phyloP scores from a whole-genome alignment of 2,113 vertebrate genomes.

The Pyrgilauda ruficollis region DNA sequence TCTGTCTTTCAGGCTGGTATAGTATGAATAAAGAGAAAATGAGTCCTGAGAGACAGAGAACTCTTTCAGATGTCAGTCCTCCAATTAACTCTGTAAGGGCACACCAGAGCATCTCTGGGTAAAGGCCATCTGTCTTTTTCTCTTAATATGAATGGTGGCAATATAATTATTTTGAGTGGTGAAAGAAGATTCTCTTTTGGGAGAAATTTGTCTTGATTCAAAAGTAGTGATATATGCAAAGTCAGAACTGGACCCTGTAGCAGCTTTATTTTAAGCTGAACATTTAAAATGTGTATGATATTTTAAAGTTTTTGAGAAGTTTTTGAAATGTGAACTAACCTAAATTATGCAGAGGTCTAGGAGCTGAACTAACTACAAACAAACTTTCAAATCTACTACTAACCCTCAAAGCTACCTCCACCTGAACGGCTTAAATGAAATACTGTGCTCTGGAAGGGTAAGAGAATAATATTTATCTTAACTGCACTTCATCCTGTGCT shows the following conservation, averaged over 20 bases:
- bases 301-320: neutral
- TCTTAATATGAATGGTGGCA: neutral
- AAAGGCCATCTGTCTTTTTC: neutral
- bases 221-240: neutral
- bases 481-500: slow-evolving; percentile 43
- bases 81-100: slow-evolving; percentile 5
- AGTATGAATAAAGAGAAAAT: neutral
- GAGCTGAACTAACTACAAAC: neutral
- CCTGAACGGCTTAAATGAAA: neutral
- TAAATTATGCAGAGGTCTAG: neutral
- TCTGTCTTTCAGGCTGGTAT: neutral
- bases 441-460: neutral
- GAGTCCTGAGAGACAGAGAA: neutral
- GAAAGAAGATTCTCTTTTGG: neutral
- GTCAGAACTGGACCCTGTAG: neutral
- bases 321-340: neutral
- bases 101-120: neutral
- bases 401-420: neutral
- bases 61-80: neutral
- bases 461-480: slow-evolving; percentile 21
- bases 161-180: neutral
- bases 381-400: neutral
- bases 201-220: neutral
- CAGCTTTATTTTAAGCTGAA: neutral
- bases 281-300: neutral